These are phyloP conservation scores for Stichopus chloronotus DNA, from an alignment of 35 echinoderm and acorn worm species.

Conservation along the genomic window DNA sequence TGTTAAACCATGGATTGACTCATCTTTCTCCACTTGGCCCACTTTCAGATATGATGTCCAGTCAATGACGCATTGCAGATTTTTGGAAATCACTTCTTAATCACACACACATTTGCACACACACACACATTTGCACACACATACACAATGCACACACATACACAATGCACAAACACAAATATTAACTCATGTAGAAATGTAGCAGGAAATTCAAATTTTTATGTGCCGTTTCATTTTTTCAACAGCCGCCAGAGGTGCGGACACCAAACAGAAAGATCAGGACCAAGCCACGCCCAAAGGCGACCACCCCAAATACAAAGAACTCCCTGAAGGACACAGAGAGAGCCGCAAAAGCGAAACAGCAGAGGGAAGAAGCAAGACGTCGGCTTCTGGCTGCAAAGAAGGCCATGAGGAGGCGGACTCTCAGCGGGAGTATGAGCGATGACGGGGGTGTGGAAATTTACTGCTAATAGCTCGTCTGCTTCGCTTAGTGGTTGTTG, in stretches of 20 bases:
- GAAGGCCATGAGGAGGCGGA: conserved; percentile 42
- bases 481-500: background rate
- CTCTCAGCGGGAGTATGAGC: conserved; percentile 32
- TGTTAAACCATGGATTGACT: too few species aligned
- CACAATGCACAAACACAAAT: too few species aligned
- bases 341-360: conserved; percentile 53
- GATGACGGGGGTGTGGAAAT: conserved; percentile 44
- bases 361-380: conserved; percentile 45
- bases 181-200: too few species aligned
- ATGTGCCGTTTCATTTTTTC: background rate
- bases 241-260: conserved; percentile 5
- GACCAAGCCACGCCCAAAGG: conserved; percentile 21
- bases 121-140: too few species aligned
- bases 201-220: background rate
- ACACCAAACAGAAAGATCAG: conserved; percentile 2
- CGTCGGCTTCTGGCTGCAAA: conserved; percentile 46
- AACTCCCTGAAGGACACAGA: conserved; percentile 23
- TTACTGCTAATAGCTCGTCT: conserved; percentile 10
- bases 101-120: too few species aligned
- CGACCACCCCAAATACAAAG: conserved; percentile 43
- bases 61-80: too few species aligned
- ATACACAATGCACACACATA: too few species aligned
- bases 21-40: too few species aligned
- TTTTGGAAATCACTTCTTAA: too few species aligned
- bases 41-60: too few species aligned